Evolutionary conservation across 2,888 invertebrate species (phyloP), one percentile per base, ranked within the genome.

Genomic region (Eupithecia exiguata): DNA sequence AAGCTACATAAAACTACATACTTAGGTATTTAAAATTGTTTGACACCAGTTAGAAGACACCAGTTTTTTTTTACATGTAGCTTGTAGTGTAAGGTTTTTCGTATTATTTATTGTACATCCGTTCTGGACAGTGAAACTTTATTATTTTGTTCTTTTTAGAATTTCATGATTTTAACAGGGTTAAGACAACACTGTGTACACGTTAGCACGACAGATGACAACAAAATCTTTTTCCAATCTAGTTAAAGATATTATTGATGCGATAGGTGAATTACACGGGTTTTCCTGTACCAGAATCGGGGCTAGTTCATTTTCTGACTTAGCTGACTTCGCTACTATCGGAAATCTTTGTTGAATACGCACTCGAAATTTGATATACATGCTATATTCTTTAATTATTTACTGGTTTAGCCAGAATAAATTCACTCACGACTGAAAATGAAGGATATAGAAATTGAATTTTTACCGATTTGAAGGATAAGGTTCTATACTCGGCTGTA

Each of bases 221-320:
- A 4, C 14, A 43, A 46, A 43, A 43, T 43, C 14, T 14, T 18
- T 49, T 49, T 53, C 53, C 6, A 53, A 53, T 53, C 12, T 21
- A n/a, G 18, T 18, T 14, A 18, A 46, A 18, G 46, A 16, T 3
- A 49, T n/a, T 49, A n/a, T n/a, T n/a, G 7, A 9, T 9, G n/a
- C 46, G 49, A 49, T 49, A 49, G 1, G n/a, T 9, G 21, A 21
- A 21, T 53, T 21, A 53, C 21, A 53, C 53, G 53, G n/a, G 10
- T 53, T 21, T 12, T 21, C 10, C 12, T 53, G 2, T 53, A 1
- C 21, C 21, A 21, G 53, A 53, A 53, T 53, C 10, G 21, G 53
- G n/a, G 53, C 1, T 10, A 4, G 21, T 68, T 69, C 66, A 70
- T 73, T 74, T 12, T 71, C 68, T 71, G 69, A 74, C 69, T 74